phyloP scores from a whole-genome alignment of 2,888 invertebrate species.

The Netelia fuscicornis region DNA sequence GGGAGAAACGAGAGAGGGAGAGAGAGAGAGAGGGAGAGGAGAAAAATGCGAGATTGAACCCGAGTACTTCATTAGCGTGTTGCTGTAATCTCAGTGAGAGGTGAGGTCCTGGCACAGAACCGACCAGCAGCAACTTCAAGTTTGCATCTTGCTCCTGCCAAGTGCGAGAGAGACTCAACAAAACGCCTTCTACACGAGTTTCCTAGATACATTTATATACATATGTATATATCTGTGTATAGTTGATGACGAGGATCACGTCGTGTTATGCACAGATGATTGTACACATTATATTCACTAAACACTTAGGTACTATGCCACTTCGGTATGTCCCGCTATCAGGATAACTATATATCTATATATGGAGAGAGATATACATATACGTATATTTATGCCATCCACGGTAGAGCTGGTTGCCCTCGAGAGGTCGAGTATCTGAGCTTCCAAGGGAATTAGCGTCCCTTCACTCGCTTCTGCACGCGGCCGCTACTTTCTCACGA shows the following conservation, averaged over 20 bases:
- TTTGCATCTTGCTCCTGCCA: constrained; percentile 5
- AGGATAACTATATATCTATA: neutral
- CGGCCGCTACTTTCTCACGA: constrained; percentile 61
- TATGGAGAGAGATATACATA: neutral
- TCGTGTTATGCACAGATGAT: neutral
- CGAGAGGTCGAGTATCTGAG: constrained; percentile 58
- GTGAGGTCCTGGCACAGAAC: neutral
- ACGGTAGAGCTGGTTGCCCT: constrained; percentile 29
- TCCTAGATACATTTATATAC: constrained; percentile 2
- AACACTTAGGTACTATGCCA: constrained; percentile 13
- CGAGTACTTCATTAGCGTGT: constrained; percentile 59
- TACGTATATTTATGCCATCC: constrained; percentile 5
- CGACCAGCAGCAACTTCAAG: neutral
- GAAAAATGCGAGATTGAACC: constrained; percentile 15
- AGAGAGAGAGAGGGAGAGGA: constrained; percentile 29
- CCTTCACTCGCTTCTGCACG: constrained; percentile 58
- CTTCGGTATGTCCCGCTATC: constrained; percentile 10
- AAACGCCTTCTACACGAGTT: constrained; percentile 6
- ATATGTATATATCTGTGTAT: neutral
- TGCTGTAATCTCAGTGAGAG: constrained; percentile 42
- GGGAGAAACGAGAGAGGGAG: constrained; percentile 14
- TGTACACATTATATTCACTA: constrained; percentile 19
- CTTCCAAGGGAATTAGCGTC: constrained; percentile 66
- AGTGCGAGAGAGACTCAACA: neutral
- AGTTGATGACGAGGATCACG: neutral